These are phyloP conservation scores for Scatophagus argus DNA, from an alignment of 2,113 vertebrate species.

Conservation along the genomic window DNA sequence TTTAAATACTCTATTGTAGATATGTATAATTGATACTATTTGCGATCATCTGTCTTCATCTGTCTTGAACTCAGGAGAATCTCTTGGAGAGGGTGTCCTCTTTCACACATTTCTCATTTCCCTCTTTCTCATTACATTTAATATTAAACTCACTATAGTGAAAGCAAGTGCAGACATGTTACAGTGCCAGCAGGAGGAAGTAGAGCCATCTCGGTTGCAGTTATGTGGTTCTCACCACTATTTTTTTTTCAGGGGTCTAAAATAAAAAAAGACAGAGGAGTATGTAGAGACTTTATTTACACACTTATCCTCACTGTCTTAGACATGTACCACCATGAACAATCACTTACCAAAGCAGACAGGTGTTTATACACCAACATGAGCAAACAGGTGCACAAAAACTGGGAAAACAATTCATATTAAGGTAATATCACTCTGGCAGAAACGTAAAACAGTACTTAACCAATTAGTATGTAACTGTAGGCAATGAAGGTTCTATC, in stretches of 20 bases:
- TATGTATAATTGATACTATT: not conserved
- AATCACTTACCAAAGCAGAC: not conserved
- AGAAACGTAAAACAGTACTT: not conserved
- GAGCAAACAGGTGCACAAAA: constrained; percentile 8
- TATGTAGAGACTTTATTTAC: not conserved
- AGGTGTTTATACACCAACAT: not conserved
- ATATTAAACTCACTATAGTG: not conserved
- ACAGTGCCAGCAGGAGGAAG: constrained; percentile 4
- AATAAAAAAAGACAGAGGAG: not conserved
- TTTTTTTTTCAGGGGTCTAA: too few species aligned
- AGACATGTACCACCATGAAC: not conserved
- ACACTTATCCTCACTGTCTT: not conserved
- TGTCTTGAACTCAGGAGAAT: not conserved
- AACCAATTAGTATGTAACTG: not conserved
- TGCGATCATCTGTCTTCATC: not conserved
- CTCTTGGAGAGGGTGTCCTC: not conserved
- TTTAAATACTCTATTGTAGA: not conserved
- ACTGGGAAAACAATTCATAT: constrained; percentile 11
- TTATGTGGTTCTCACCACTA: too few species aligned
- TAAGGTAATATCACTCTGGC: not conserved
- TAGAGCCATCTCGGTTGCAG: too few species aligned
- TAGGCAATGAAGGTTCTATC: not conserved
- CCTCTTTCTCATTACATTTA: too few species aligned
- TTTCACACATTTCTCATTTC: too few species aligned
- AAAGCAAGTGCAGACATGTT: not conserved